phyloP scores from a whole-genome alignment of 2,797 vertebrate species.

The Hyperoplus immaculatus region DNA sequence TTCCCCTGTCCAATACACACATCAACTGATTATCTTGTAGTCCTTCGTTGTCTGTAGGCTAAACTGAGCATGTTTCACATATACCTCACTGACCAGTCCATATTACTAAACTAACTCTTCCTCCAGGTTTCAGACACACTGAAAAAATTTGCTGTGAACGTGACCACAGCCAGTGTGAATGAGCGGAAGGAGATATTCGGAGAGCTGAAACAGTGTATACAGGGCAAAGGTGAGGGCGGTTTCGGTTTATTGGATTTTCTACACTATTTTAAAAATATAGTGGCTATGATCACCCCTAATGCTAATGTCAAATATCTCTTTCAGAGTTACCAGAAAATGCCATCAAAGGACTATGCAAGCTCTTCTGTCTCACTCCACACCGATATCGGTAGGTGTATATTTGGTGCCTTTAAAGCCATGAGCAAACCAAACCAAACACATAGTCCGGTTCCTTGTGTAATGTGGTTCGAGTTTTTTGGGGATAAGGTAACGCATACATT shows the following conservation, averaged over 20 bases:
- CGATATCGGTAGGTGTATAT: slow-evolving; percentile 90
- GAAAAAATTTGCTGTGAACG: slow-evolving; percentile 95
- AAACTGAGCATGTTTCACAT: not conserved
- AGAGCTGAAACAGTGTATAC: slow-evolving; percentile 91
- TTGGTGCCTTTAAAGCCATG: not conserved
- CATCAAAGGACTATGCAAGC: slow-evolving; percentile 96
- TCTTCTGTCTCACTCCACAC: slow-evolving; percentile 96
- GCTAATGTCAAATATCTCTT: not conserved
- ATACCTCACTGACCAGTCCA: not conserved
- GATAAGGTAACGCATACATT: too few relatives aligned
- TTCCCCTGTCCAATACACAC: too few relatives aligned
- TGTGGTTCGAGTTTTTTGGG: too few relatives aligned
- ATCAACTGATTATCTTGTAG: not conserved
- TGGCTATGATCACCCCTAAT: not conserved
- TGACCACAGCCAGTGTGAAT: slow-evolving; percentile 95
- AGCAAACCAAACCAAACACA: too few relatives aligned
- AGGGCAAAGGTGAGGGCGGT: slow-evolving; percentile 89
- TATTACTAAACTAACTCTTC: not conserved
- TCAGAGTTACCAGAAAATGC: slow-evolving; percentile 94
- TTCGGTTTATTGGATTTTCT: not conserved
- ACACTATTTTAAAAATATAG: not conserved
- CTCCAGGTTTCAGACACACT: slow-evolving; percentile 94
- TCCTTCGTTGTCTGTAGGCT: not conserved
- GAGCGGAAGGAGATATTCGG: slow-evolving; percentile 92
- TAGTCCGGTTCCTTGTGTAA: too few relatives aligned